Evolutionary conservation across 2,113 vertebrate species (phyloP).

Genomic region (Lagenorhynchus albirostris): DNA sequence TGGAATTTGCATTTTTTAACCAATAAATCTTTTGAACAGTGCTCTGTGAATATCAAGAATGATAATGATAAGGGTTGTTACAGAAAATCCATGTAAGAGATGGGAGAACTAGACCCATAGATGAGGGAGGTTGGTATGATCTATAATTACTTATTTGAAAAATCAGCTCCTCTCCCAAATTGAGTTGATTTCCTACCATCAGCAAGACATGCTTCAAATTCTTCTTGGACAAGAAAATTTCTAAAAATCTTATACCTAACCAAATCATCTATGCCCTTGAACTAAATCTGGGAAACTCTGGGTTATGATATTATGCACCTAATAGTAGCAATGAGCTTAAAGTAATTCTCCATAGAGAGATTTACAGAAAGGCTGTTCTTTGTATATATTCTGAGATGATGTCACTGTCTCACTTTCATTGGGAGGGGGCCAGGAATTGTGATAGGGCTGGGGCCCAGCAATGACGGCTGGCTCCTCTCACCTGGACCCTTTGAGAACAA

Average conservation of each 20-base stretch:
- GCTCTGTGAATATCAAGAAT: not conserved
- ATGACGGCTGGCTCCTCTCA: not conserved
- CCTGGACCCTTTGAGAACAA: not conserved
- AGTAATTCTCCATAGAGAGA: not conserved
- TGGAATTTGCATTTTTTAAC: constrained; percentile 13
- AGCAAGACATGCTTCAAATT: constrained; percentile 15
- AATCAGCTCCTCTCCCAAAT: constrained; percentile 36
- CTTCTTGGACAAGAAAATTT: not conserved
- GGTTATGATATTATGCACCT: not conserved
- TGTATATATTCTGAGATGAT: not conserved
- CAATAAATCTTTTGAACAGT: not conserved
- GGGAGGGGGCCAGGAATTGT: not conserved
- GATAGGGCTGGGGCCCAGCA: not conserved
- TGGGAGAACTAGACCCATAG: not conserved
- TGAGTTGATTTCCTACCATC: constrained; percentile 41
- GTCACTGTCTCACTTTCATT: not conserved
- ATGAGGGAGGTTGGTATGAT: not conserved
- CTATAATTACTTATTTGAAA: not conserved
- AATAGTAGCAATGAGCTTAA: not conserved
- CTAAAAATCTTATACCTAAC: constrained; percentile 16
- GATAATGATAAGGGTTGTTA: not conserved
- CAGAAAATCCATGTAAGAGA: not conserved
- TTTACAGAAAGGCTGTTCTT: not conserved
- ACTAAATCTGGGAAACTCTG: constrained; percentile 21
- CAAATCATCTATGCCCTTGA: constrained; percentile 16